Evolutionary conservation across 2,113 vertebrate genomes (phyloP).

Genomic region (Verasper variegatus): DNA sequence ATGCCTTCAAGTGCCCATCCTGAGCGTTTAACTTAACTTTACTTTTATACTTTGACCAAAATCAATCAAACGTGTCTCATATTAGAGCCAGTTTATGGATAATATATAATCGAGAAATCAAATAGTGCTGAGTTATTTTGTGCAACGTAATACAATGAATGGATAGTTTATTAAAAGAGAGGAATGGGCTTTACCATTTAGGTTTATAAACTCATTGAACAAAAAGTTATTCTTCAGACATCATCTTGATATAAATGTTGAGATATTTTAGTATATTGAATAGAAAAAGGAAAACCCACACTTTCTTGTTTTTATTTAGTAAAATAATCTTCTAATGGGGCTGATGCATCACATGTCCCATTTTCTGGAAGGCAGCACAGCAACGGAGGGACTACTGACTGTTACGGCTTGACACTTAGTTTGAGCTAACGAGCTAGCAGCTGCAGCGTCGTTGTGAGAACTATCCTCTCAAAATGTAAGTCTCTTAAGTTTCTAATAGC

Average conservation of each 20-base stretch:
- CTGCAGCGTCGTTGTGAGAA: constrained; percentile 16
- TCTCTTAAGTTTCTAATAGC: background rate
- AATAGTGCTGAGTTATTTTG: background rate
- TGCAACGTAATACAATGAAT: background rate
- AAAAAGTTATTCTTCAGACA: background rate
- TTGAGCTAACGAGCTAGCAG: constrained; percentile 14
- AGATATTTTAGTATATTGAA: no score
- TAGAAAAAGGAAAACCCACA: background rate
- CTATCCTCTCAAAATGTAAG: constrained; percentile 70
- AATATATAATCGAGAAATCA: background rate
- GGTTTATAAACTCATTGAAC: background rate
- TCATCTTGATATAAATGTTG: no score
- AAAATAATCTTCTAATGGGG: background rate
- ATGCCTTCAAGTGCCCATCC: constrained; percentile 30
- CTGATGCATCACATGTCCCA: constrained; percentile 18
- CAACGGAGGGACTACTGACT: constrained; percentile 27
- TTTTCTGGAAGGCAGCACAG: constrained; percentile 41
- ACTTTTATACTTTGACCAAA: background rate
- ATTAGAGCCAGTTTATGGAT: rapidly evolving
- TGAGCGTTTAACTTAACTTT: background rate
- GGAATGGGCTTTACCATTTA: background rate
- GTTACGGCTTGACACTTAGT: constrained; percentile 60
- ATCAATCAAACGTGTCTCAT: background rate
- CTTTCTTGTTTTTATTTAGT: background rate
- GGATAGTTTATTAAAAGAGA: background rate